Percentiles rank a stretch among this genome's conserved stretches.
Conservation (phyloP, 2,797 vertebrate species). For the Anableps anableps region DNA sequence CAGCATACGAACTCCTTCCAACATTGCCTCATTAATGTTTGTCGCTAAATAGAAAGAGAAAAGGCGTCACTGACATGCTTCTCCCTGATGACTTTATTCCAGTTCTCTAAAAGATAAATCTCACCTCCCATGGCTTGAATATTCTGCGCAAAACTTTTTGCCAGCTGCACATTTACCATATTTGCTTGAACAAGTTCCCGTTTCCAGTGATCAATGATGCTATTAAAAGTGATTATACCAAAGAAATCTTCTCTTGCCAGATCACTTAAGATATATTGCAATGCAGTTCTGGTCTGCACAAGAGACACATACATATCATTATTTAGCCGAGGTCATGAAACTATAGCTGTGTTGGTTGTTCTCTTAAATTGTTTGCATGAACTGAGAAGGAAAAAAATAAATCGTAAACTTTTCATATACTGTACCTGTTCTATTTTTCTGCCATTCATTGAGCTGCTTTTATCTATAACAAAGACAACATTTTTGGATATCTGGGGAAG, state of each 20-base stretch:
- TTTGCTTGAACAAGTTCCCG: conserved; percentile 85
- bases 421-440: conserved; percentile 78
- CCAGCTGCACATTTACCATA: too few relatives aligned
- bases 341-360: too few relatives aligned
- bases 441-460: conserved; percentile 82
- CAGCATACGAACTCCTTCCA: conserved; percentile 81
- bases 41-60: conserved; percentile 79
- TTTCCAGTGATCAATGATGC: conserved; percentile 76
- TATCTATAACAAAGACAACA: conserved; percentile 83
- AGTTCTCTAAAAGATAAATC: neutral
- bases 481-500: conserved; percentile 81
- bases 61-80: too few relatives aligned
- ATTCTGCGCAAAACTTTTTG: conserved; percentile 68
- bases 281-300: conserved; percentile 85
- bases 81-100: too few relatives aligned
- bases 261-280: conserved; percentile 88
- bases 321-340: too few relatives aligned
- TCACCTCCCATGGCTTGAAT: conserved; percentile 84
- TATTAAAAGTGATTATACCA: conserved; percentile 85
- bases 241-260: conserved; percentile 86
- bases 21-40: conserved; percentile 85
- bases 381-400: too few relatives aligned
- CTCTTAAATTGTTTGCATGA: too few relatives aligned
- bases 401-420: neutral
- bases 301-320: too few relatives aligned